phyloP scores from a whole-genome alignment of 2,797 vertebrate species.

The Glyptemys insculpta region DNA sequence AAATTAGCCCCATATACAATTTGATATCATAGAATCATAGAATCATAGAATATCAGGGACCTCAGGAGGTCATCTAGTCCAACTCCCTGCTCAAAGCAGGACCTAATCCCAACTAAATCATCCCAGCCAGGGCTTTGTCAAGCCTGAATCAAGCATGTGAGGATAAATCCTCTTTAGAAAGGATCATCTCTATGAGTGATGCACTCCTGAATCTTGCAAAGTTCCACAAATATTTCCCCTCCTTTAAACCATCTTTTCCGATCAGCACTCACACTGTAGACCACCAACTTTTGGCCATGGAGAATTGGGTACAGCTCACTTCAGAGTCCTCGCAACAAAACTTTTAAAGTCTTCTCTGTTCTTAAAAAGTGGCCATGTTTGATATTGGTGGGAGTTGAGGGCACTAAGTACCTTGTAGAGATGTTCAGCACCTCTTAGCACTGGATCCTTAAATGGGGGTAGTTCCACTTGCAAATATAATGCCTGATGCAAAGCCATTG shows the following conservation, averaged over 20 bases:
- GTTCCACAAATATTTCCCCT: background rate
- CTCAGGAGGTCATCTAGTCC: too few relatives aligned
- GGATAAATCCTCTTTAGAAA: background rate
- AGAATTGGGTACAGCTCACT: background rate
- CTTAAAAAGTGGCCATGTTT: background rate
- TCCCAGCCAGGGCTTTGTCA: too few relatives aligned
- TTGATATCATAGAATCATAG: background rate
- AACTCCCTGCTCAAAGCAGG: too few relatives aligned
- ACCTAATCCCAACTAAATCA: too few relatives aligned
- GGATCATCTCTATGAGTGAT: background rate
- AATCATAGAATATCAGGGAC: too few relatives aligned
- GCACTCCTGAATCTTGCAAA: background rate
- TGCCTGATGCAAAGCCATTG: background rate
- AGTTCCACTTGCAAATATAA: background rate
- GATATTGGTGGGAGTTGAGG: background rate
- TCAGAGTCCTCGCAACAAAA: background rate
- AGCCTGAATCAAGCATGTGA: background rate
- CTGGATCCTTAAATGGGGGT: rapidly evolving
- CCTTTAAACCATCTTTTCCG: background rate
- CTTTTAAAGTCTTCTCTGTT: background rate
- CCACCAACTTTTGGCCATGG: background rate
- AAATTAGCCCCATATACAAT: background rate
- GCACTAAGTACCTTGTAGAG: background rate
- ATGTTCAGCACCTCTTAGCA: background rate
- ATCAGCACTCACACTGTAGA: background rate